These are phyloP conservation scores for Spilosoma lubricipeda DNA, from an alignment of 2,888 invertebrate genomes.

Conservation along the genomic window DNA sequence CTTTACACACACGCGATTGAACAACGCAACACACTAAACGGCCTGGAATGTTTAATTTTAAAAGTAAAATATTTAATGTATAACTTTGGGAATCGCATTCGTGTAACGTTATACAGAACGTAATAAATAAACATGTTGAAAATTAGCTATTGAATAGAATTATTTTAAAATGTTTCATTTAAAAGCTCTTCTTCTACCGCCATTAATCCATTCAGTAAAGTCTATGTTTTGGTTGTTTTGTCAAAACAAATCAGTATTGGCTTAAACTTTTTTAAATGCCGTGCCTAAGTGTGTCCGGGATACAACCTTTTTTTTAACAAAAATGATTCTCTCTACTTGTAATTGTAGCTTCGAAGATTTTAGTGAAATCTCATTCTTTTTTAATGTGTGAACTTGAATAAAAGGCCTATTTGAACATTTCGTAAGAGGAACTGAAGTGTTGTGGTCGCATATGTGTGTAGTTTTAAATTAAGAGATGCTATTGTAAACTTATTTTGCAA, in stretches of 20 bases:
- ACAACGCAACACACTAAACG: constrained; percentile 43
- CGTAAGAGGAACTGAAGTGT: neutral
- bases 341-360: neutral
- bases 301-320: neutral
- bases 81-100: constrained; percentile 37
- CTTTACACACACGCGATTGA: constrained; percentile 54
- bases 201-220: neutral
- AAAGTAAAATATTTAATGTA: constrained; percentile 30
- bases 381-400: neutral
- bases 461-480: constrained; percentile 54
- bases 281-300: neutral
- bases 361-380: neutral
- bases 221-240: neutral
- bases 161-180: constrained; percentile 25
- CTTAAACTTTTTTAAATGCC: neutral
- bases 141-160: constrained; percentile 24
- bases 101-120: constrained; percentile 33
- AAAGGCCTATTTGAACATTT: neutral
- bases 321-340: neutral
- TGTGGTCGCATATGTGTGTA: constrained; percentile 59
- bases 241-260: neutral
- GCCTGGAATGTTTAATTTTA: constrained; percentile 33
- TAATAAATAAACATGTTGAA: constrained; percentile 27
- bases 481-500: constrained; percentile 76
- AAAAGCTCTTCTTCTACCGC: neutral